phyloP scores from a whole-genome alignment of 2,113 vertebrate species.

The Heterotilapia buettikoferi region DNA sequence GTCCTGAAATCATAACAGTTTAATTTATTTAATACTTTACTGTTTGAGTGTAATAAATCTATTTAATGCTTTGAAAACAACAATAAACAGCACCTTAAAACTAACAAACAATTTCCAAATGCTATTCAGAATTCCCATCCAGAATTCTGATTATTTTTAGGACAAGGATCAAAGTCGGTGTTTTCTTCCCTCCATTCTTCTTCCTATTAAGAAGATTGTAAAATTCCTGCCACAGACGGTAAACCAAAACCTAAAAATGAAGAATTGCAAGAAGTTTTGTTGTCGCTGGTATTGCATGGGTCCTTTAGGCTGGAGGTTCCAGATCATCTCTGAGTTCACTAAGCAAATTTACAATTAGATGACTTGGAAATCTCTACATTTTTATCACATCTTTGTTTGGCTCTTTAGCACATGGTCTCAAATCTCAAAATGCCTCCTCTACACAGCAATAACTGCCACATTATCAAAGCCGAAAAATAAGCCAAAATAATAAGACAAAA shows the following conservation, averaged over 20 bases:
- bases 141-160: neutral
- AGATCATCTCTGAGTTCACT: neutral
- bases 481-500: neutral
- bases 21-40: neutral
- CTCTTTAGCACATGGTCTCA: neutral
- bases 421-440: neutral
- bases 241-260: neutral
- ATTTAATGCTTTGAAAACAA: neutral
- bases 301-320: neutral
- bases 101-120: neutral
- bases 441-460: neutral
- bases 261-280: neutral
- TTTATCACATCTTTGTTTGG: neutral
- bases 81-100: neutral
- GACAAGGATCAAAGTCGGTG: neutral
- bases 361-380: neutral
- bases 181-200: neutral
- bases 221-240: rapidly evolving
- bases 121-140: neutral
- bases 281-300: neutral
- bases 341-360: neutral
- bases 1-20: neutral
- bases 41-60: neutral
- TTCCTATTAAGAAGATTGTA: neutral
- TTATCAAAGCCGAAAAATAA: neutral